These are phyloP conservation scores for Lycaon pictus DNA, from an alignment of 2,113 vertebrate genomes.

Conservation along the genomic window DNA sequence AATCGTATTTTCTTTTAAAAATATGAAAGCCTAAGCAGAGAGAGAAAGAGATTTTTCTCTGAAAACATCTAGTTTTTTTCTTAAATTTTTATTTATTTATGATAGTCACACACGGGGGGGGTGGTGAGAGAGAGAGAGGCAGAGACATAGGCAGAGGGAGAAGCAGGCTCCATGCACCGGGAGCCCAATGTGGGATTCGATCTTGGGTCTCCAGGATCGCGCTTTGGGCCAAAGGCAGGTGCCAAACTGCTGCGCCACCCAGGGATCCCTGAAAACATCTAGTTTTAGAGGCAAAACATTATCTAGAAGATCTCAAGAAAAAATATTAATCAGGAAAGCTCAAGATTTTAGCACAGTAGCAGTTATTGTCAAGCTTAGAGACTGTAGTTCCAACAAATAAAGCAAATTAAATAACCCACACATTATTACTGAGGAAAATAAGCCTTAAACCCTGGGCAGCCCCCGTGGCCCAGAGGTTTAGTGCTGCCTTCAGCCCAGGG, in stretches of 20 bases:
- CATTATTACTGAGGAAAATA: not conserved
- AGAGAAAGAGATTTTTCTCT: not conserved
- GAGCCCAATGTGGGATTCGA: too few species aligned
- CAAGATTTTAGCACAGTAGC: not conserved
- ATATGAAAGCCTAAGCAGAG: not conserved
- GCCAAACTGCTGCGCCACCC: too few species aligned
- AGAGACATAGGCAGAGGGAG: too few species aligned
- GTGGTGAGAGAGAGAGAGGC: too few species aligned
- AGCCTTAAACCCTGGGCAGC: not conserved
- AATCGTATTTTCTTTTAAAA: not conserved
- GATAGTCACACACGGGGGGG: too few species aligned
- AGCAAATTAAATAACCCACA: not conserved
- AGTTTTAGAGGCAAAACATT: conserved; percentile 10
- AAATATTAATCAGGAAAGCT: not conserved
- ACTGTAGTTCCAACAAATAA: not conserved
- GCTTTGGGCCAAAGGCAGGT: too few species aligned
- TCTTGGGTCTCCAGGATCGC: too few species aligned
- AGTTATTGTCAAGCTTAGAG: not conserved
- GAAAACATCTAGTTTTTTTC: too few species aligned
- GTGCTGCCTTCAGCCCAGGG: too few species aligned
- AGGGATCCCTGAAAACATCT: not conserved
- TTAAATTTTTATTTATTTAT: too few species aligned
- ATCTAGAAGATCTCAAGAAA: not conserved
- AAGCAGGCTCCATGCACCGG: too few species aligned
- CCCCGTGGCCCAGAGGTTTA: too few species aligned